These are phyloP conservation scores for Cairina moschata DNA, from an alignment of 2,113 vertebrate genomes.

Conservation along the genomic window DNA sequence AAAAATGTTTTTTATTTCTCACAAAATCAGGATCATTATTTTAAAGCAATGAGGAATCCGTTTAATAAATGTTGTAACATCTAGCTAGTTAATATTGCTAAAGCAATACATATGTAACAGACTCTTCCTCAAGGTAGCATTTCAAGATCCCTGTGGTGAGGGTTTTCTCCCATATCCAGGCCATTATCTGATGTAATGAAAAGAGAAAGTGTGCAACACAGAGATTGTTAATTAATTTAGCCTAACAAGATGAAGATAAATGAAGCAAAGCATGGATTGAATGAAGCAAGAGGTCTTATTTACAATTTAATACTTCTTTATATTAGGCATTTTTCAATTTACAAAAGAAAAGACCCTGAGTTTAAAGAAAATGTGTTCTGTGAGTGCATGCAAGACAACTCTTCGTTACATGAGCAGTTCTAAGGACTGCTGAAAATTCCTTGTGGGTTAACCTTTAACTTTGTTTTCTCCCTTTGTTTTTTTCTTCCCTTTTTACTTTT, in stretches of 20 bases:
- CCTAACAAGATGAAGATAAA: constrained; percentile 99
- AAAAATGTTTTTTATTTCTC: neutral
- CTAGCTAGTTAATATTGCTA: constrained; percentile 53
- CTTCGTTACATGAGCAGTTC: constrained; percentile 39
- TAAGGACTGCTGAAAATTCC: constrained; percentile 60
- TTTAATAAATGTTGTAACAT: constrained; percentile 50
- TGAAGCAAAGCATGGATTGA: constrained; percentile 92
- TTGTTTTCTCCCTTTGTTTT: neutral
- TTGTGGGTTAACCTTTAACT: constrained; percentile 71
- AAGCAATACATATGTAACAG: constrained; percentile 43
- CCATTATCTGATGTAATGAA: constrained; percentile 99
- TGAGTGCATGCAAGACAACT: constrained; percentile 25
- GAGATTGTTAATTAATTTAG: constrained; percentile 99
- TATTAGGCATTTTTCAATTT: constrained; percentile 72
- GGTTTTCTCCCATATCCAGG: constrained; percentile 81
- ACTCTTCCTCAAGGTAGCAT: constrained; percentile 67
- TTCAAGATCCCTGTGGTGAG: constrained; percentile 72
- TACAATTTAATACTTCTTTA: constrained; percentile 83
- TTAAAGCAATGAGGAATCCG: neutral
- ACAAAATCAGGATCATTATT: constrained; percentile 31
- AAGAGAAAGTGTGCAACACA: constrained; percentile 96
- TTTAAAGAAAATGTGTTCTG: constrained; percentile 53
- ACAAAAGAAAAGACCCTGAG: constrained; percentile 45
- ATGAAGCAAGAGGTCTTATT: constrained; percentile 90
- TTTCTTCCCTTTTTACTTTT: neutral